Conservation (phyloP, 2,797 vertebrate genomes). For the Pangasius mekongensis region DNA sequence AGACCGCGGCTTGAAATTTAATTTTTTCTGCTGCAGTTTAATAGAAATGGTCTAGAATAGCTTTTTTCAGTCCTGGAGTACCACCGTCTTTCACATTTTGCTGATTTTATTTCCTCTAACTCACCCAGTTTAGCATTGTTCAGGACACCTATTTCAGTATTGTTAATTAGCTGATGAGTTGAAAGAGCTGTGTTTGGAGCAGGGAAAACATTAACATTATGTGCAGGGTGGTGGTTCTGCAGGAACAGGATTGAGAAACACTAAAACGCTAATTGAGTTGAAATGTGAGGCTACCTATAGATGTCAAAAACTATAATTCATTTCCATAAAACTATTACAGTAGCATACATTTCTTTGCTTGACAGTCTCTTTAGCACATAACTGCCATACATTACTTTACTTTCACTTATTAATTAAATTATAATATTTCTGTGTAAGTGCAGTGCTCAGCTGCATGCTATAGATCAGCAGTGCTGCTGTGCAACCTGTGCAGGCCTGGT, state of each 20-base stretch:
- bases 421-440: conserved; percentile 9
- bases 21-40: background rate
- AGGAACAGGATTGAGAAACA: background rate
- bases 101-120: background rate
- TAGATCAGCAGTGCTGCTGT: conserved; percentile 10
- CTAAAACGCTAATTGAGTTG: background rate
- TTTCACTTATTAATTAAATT: background rate
- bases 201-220: background rate
- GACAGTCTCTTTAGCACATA: background rate
- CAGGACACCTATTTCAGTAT: background rate
- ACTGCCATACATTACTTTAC: background rate
- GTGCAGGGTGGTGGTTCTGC: background rate
- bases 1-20: background rate
- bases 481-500: conserved; percentile 33
- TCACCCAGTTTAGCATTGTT: background rate
- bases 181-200: background rate
- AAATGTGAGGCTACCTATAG: background rate
- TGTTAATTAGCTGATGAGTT: background rate
- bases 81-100: background rate
- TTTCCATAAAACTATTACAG: background rate
- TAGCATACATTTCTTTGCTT: background rate
- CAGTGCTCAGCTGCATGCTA: conserved; percentile 9
- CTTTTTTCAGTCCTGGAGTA: background rate
- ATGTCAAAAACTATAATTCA: background rate
- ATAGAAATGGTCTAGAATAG: background rate